Base-by-base conservation (phyloP, 2,888 invertebrate species). In the Melitaea athalia region DNA sequence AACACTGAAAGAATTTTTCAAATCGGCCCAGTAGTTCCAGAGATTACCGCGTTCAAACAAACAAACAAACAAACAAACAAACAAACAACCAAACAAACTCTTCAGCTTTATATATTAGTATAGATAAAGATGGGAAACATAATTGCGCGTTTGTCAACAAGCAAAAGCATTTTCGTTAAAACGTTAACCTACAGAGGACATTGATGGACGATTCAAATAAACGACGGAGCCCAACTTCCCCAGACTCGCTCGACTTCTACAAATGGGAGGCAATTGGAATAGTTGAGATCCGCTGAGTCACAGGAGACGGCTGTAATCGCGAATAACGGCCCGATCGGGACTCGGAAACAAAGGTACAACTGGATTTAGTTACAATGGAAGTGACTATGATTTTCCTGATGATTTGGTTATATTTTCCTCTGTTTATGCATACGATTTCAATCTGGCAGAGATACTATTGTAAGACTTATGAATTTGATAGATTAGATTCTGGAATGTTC, bases 241-340 rank as follows among this genome's bases (percentile, higher is more conserved):
- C 52, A 59, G 33, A 43, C 15, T 49, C 59, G 52, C 61, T 45
- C 61, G 47, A 45, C 60, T 63, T 49, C 62, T 67, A 71, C 63
- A 71, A 71, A 71, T 71, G 68, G 69, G 62, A 68, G 68, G 68
- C 68, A 71, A 69, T 69, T 64, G 62, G 68, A 57, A 38, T 52
- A 66, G 66, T 47, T 66, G 57, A 62, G 66, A 69, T 67, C 62
- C 50, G 70, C 70, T 71, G 70, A 71, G 62, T 69, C 71, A 69
- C 52, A 47, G 45, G 64, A 74, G 74, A 78, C 77, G 75, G 73
- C 77, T 79, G 81, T 80, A 85, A 86, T 86, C 87, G 79, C 81
- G 83, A 85, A 84, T 82, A 78, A 84, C 79, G 82, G 81, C 75
- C 75, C 82, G 83, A 86, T 86, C 86, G 81, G 82, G 81, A 75